Evolutionary conservation across 2,888 invertebrate genomes (phyloP).

Genomic region (Thalpophila matura): DNA sequence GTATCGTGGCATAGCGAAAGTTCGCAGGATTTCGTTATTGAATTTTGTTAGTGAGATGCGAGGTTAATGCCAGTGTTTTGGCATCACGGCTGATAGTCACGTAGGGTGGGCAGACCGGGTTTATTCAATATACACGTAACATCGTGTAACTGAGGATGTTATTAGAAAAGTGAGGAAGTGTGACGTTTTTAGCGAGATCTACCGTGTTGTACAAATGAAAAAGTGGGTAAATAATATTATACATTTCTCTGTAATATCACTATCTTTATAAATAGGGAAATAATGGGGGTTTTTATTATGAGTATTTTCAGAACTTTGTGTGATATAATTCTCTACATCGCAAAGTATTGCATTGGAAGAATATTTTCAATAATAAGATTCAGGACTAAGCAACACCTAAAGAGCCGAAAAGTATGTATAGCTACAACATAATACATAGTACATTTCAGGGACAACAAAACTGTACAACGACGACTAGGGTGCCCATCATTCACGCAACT

Average conservation of each 20-base stretch:
- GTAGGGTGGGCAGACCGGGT: slow-evolving; percentile 37
- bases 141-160: slow-evolving; percentile 22
- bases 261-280: too few species aligned
- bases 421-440: too few species aligned
- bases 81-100: slow-evolving; percentile 48
- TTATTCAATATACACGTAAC: slow-evolving; percentile 44
- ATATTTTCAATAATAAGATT: background rate
- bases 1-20: slow-evolving; percentile 63
- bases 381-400: background rate
- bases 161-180: slow-evolving; percentile 17
- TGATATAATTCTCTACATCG: background rate
- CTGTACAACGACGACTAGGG: background rate
- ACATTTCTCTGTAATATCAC: too few species aligned
- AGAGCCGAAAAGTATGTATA: too few species aligned
- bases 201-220: background rate
- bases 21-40: slow-evolving; percentile 76
- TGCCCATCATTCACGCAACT: slow-evolving; percentile 1
- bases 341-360: background rate
- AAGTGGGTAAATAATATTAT: too few species aligned
- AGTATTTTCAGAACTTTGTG: slow-evolving; percentile 4
- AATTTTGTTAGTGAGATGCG: slow-evolving; percentile 75
- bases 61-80: slow-evolving; percentile 65
- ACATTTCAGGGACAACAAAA: background rate
- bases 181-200: slow-evolving; percentile 1
- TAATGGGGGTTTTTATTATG: too few species aligned